phyloP scores from a whole-genome alignment of 2,888 invertebrate genomes.

The Linyphia triangularis region DNA sequence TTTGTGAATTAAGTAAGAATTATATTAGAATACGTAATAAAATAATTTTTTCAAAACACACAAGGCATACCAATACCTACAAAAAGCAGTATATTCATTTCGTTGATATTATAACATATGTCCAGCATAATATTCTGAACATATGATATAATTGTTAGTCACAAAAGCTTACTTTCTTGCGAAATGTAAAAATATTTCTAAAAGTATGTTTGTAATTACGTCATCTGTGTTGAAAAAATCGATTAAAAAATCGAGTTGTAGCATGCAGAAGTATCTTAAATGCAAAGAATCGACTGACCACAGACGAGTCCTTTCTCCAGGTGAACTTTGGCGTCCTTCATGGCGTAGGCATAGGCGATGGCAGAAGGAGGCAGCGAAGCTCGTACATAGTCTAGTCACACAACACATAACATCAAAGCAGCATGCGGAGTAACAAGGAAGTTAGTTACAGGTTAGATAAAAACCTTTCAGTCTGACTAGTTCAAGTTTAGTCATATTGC shows the following conservation, averaged over 20 bases:
- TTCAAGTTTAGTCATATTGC: too few relatives aligned
- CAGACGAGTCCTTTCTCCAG: slow-evolving; percentile 77
- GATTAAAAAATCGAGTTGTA: neutral
- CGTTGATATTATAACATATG: too few relatives aligned
- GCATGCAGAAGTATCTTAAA: neutral
- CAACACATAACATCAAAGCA: slow-evolving; percentile 13
- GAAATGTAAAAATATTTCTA: too few relatives aligned
- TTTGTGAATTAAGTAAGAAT: too few relatives aligned
- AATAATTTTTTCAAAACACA: too few relatives aligned
- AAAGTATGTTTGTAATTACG: too few relatives aligned
- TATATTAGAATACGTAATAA: too few relatives aligned
- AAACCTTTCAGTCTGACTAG: neutral
- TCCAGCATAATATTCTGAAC: too few relatives aligned
- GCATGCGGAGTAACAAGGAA: slow-evolving; percentile 48
- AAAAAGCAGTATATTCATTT: too few relatives aligned
- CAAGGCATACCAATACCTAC: too few relatives aligned
- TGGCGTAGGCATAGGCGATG: slow-evolving; percentile 76
- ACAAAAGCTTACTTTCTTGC: neutral
- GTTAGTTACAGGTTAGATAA: slow-evolving; percentile 24
- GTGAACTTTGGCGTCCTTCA: slow-evolving; percentile 77
- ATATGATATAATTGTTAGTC: too few relatives aligned
- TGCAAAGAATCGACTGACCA: slow-evolving; percentile 72
- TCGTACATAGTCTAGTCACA: slow-evolving; percentile 69
- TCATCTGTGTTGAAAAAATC: too few relatives aligned
- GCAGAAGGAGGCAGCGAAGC: slow-evolving; percentile 75